Conservation (phyloP, 2,797 vertebrate species). For the Saxicola maurus region DNA sequence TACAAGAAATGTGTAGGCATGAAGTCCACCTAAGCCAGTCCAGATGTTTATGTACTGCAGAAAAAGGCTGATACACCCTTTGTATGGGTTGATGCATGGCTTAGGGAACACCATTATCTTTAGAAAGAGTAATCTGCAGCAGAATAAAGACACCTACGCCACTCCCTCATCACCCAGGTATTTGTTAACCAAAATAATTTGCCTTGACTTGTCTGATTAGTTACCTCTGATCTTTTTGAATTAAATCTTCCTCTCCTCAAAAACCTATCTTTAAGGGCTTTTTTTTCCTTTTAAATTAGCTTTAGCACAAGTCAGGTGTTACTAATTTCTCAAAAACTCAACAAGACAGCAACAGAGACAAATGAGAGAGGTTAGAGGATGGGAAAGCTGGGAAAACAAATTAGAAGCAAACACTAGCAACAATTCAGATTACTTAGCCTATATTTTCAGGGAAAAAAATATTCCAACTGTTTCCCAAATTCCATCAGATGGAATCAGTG, state of each 20-base stretch:
- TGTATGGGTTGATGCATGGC: not conserved
- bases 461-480: not conserved
- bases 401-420: not conserved
- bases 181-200: not conserved
- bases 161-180: not conserved
- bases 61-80: not conserved
- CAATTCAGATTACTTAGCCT: not conserved
- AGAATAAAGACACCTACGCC: not conserved
- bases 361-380: not conserved
- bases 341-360: not conserved
- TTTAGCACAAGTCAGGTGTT: not conserved
- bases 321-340: not conserved
- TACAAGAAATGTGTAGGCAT: rapidly evolving
- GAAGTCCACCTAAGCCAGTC: not conserved
- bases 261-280: not conserved
- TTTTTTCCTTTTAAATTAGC: not conserved
- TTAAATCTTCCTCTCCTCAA: not conserved
- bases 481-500: not conserved
- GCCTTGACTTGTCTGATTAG: not conserved
- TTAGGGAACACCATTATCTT: not conserved
- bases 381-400: not conserved
- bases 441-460: not conserved
- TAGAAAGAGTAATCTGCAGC: not conserved
- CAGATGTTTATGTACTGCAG: not conserved
- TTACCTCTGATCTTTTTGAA: not conserved